Conservation (phyloP, 2,797 vertebrate genomes). For the Crenuchus spilurus region DNA sequence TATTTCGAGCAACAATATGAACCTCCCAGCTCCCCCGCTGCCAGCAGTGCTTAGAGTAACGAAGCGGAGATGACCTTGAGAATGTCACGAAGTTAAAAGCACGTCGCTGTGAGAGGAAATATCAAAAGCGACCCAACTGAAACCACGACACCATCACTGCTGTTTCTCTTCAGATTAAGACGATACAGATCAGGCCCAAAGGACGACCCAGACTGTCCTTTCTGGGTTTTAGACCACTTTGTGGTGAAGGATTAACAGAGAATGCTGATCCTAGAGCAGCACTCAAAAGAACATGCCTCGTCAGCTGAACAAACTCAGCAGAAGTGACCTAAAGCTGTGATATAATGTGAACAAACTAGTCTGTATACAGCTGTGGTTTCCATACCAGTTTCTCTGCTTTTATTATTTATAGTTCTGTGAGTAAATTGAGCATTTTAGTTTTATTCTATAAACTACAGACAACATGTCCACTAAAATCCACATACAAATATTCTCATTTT, state of each 20-base stretch:
- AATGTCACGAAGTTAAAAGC: constrained; percentile 1
- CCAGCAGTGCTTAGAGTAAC: background rate
- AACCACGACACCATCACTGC: background rate
- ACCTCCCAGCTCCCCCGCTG: background rate
- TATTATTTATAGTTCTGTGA: no score
- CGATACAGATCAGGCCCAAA: background rate
- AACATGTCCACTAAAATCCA: no score
- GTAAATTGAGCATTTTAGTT: no score
- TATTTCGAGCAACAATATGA: background rate
- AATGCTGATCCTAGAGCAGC: background rate
- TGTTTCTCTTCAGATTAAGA: background rate
- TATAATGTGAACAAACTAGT: no score
- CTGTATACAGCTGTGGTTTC: no score
- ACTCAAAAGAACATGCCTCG: background rate
- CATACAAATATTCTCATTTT: no score
- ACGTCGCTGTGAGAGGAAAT: background rate
- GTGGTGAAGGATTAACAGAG: background rate
- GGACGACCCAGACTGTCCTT: background rate
- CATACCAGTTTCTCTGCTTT: no score
- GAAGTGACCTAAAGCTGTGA: no score
- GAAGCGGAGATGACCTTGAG: constrained; percentile 8
- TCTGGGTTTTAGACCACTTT: background rate
- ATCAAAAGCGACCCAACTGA: background rate
- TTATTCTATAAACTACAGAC: no score
- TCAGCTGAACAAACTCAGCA: no score